These are phyloP conservation scores for Formica aserva DNA, from an alignment of 2,888 invertebrate species.

Conservation along the genomic window DNA sequence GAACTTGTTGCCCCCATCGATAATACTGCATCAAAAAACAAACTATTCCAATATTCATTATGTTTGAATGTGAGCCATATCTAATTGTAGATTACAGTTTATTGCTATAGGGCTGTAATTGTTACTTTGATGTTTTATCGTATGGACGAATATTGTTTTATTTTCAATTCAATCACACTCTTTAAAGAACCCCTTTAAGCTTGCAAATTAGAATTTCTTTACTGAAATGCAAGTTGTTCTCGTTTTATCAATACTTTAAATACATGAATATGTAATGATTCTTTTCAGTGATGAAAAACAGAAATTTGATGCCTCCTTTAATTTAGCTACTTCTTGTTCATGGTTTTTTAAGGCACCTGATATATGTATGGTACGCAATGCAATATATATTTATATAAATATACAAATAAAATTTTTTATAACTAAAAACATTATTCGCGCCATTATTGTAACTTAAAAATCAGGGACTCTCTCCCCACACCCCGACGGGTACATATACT, in stretches of 20 bases:
- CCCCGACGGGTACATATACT: slow-evolving; percentile 23
- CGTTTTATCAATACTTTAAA: slow-evolving; percentile 27
- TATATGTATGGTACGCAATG: slow-evolving; percentile 63
- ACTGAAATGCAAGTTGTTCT: slow-evolving; percentile 45
- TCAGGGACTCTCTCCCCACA: slow-evolving; percentile 62
- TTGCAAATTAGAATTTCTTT: slow-evolving; percentile 58
- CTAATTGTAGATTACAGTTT: slow-evolving; percentile 75
- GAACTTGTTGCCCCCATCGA: slow-evolving; percentile 56
- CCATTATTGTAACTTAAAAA: slow-evolving; percentile 71
- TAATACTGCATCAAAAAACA: slow-evolving; percentile 61
- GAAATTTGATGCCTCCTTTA: slow-evolving; percentile 65
- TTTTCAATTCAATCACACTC: slow-evolving; percentile 62
- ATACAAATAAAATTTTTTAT: slow-evolving; percentile 38
- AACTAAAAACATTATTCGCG: slow-evolving; percentile 48
- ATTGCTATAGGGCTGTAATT: slow-evolving; percentile 78
- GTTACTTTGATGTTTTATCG: slow-evolving; percentile 73
- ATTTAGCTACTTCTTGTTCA: slow-evolving; percentile 73
- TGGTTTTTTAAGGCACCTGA: slow-evolving; percentile 76
- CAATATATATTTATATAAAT: slow-evolving; percentile 36
- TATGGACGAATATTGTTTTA: slow-evolving; percentile 72
- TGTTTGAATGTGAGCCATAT: slow-evolving; percentile 72
- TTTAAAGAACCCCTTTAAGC: slow-evolving; percentile 58
- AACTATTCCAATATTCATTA: slow-evolving; percentile 63
- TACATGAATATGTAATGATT: slow-evolving; percentile 57
- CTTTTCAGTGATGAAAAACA: slow-evolving; percentile 64